Conservation (phyloP, 2,113 vertebrate genomes). For the Pygoscelis antarcticus region DNA sequence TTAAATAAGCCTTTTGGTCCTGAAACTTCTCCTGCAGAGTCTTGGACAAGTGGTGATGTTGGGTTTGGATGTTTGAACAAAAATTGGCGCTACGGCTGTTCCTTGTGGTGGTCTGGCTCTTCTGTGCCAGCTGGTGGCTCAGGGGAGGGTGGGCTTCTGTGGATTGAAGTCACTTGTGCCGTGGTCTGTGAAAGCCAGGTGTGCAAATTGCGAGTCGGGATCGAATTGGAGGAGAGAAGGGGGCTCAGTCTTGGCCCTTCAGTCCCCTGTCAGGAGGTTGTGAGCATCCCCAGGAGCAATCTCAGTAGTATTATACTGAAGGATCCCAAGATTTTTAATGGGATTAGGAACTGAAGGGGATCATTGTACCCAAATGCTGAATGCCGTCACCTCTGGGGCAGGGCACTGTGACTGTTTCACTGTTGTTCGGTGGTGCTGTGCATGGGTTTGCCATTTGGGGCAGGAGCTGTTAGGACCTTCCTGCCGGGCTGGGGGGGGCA, state of each 20-base stretch:
- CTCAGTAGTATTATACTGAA: not conserved
- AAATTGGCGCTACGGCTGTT: not conserved
- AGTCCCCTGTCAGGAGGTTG: not conserved
- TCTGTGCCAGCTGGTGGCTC: not conserved
- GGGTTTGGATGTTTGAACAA: not conserved
- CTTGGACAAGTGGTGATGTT: not conserved
- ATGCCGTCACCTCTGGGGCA: not conserved
- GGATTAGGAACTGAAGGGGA: not conserved
- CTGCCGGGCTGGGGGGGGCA: not conserved
- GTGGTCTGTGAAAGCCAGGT: not conserved
- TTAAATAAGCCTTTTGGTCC: not conserved
- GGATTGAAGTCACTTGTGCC: not conserved
- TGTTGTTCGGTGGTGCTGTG: not conserved
- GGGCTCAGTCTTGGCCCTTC: not conserved
- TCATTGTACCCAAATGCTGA: not conserved
- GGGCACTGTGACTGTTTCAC: not conserved
- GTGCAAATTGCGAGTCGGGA: not conserved
- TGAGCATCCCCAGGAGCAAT: not conserved
- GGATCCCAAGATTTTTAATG: not conserved
- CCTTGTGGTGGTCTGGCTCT: not conserved
- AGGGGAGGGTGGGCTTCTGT: not conserved
- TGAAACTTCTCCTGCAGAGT: not conserved
- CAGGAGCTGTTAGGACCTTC: not conserved
- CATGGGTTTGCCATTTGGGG: not conserved
- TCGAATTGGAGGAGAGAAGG: not conserved